Conservation (phyloP, 2,888 invertebrate species). For the Petrolisthes cinctipes region DNA sequence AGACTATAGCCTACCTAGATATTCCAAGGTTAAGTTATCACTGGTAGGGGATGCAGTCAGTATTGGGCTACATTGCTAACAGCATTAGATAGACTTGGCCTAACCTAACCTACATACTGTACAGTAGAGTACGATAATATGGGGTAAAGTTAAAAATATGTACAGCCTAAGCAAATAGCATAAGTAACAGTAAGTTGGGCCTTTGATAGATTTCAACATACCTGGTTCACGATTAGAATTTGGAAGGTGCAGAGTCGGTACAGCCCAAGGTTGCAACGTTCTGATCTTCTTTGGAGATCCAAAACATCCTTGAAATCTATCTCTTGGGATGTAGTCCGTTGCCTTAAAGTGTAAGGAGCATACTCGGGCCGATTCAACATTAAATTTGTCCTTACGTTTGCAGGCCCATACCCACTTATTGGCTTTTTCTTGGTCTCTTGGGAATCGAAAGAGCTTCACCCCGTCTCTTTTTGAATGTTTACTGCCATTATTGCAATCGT, state of each 20-base stretch:
- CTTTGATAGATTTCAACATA: too few relatives aligned
- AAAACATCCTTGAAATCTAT: not conserved
- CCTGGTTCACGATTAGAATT: not conserved
- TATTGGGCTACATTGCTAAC: too few relatives aligned
- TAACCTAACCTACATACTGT: too few relatives aligned
- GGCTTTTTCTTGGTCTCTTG: not conserved
- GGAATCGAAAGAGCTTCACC: not conserved
- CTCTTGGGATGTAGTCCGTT: not conserved
- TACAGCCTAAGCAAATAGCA: not conserved
- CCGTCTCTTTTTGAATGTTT: too few relatives aligned
- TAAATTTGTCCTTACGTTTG: not conserved
- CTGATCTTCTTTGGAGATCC: not conserved
- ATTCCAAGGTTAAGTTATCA: not conserved
- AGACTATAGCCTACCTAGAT: not conserved
- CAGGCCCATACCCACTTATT: not conserved
- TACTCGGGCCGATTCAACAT: not conserved
- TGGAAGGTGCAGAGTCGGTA: not conserved
- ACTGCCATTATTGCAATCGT: too few relatives aligned
- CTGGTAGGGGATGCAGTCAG: too few relatives aligned
- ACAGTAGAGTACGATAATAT: too few relatives aligned
- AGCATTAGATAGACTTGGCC: too few relatives aligned
- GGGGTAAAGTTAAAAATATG: not conserved
- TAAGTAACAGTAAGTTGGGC: too few relatives aligned
- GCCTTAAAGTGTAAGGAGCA: not conserved
- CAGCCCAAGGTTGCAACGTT: not conserved